Evolutionary conservation across 2,888 invertebrate species (phyloP), one percentile per base, ranked within the genome.

Genomic region (Pterostichus niger): DNA sequence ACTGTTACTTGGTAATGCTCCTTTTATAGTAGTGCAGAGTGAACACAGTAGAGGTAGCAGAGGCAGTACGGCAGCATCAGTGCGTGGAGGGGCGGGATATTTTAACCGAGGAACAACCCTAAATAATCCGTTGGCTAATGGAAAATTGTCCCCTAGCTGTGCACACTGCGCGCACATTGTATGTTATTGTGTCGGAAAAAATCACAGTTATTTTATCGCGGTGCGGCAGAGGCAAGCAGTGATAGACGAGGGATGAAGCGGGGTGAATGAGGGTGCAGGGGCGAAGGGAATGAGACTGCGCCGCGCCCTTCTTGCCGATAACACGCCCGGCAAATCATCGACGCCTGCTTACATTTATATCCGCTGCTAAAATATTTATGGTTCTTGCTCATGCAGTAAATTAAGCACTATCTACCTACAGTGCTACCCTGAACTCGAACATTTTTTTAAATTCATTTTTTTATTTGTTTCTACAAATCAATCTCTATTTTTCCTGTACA

Each of bases 181-280:
- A 88, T 84, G 84, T 88, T 88, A 86, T 88, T 88, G 87, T 87
- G 89, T 87, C 89, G 88, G 88, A 88, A 89, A 89, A 89, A 89
- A 89, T 88, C 88, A 89, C 88, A 88, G 88, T 89, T 89, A 88
- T 88, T 88, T 87, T 86, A 86, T 86, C 86, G 87, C 86, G 87
- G 87, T 86, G 85, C 85, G 85, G 86, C 85, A 87, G 86, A 86
- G 86, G 87, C 68, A 46, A 17, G 56, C 15, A 33, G 44, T 4
- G 68, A 3, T 17, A 9, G 46, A 54, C 49, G 35, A 33, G 54
- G 76, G 40, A 2, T 17, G 71, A 11, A 44, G 40, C 9, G 7
- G 13, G 15, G 71, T n/a, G 31, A 15, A 73, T 9, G 73, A 17
- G 11, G 76, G 35, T 49, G 31, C 1, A 46, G 64, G 40, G 64